These are phyloP conservation scores for Phengaris arion DNA, from an alignment of 2,888 invertebrate species.

Conservation along the genomic window DNA sequence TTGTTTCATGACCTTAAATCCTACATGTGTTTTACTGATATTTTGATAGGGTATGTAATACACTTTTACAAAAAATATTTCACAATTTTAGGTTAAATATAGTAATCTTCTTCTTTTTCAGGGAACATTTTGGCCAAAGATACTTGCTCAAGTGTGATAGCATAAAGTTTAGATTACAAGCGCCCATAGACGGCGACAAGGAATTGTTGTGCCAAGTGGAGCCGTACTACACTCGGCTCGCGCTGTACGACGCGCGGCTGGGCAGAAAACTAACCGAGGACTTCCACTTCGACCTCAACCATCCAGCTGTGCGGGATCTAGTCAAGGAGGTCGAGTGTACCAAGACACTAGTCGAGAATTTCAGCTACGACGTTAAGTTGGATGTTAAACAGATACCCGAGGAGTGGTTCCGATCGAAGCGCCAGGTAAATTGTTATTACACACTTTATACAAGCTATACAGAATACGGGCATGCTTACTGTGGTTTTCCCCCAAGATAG, in stretches of 20 bases:
- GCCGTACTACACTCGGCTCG: constrained; percentile 94
- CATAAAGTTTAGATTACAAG: constrained; percentile 90
- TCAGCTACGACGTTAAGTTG: constrained; percentile 77
- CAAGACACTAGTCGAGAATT: constrained; percentile 74
- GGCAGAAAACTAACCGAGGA: constrained; percentile 95
- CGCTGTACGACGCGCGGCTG: constrained; percentile 93
- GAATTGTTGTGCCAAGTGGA: constrained; percentile 91
- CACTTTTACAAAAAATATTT: not conserved
- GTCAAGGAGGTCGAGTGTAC: constrained; percentile 72
- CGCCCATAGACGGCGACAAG: constrained; percentile 86
- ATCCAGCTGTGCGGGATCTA: constrained; percentile 82
- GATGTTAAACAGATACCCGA: constrained; percentile 85
- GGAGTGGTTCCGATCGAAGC: constrained; percentile 85
- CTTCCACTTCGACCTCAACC: constrained; percentile 93
- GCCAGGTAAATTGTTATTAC: constrained; percentile 67
- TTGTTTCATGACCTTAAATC: no score
- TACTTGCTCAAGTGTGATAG: constrained; percentile 91
- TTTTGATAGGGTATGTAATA: not conserved
- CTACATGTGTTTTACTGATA: no score
- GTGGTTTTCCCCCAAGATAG: no score
- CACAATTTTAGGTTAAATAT: not conserved
- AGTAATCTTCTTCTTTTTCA: constrained; percentile 50
- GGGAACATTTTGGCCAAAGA: constrained; percentile 92
- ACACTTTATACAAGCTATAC: not conserved
- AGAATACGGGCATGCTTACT: no score